These are phyloP conservation scores for Catamblyrhynchus diadema DNA, from an alignment of 2,797 vertebrate genomes.

Conservation along the genomic window DNA sequence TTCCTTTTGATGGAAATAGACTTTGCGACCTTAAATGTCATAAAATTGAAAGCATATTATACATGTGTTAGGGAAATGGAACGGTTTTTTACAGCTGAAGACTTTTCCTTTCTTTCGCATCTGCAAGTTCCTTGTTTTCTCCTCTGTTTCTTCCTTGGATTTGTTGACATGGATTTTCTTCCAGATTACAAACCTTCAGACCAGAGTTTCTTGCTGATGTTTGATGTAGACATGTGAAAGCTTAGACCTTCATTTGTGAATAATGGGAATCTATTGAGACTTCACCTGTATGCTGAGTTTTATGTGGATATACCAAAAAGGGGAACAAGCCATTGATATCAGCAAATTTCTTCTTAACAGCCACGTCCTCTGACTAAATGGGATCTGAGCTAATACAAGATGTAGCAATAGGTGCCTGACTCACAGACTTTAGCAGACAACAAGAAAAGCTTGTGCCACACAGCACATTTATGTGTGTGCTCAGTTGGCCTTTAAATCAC, in stretches of 20 bases:
- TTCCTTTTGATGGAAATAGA: neutral
- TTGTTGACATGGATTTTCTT: neutral
- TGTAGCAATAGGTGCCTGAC: neutral
- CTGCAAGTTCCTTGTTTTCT: neutral
- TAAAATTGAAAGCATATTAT: neutral
- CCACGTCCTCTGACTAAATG: neutral
- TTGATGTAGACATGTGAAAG: neutral
- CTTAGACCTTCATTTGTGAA: neutral
- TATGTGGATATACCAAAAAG: neutral
- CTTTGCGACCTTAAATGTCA: neutral
- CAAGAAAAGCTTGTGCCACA: neutral
- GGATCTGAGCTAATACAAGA: neutral
- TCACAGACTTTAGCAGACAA: neutral
- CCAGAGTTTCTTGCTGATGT: neutral
- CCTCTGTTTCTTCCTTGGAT: neutral
- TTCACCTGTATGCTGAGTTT: neutral
- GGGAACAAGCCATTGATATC: neutral
- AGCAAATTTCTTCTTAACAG: neutral
- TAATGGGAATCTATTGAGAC: neutral
- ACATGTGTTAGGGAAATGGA: neutral
- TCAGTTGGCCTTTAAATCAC: neutral
- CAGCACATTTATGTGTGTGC: accelerated
- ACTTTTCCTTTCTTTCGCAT: neutral
- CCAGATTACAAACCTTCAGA: neutral
- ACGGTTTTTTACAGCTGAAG: neutral